phyloP scores from a whole-genome alignment of 2,888 invertebrate genomes.

The Cosmia trapezina region DNA sequence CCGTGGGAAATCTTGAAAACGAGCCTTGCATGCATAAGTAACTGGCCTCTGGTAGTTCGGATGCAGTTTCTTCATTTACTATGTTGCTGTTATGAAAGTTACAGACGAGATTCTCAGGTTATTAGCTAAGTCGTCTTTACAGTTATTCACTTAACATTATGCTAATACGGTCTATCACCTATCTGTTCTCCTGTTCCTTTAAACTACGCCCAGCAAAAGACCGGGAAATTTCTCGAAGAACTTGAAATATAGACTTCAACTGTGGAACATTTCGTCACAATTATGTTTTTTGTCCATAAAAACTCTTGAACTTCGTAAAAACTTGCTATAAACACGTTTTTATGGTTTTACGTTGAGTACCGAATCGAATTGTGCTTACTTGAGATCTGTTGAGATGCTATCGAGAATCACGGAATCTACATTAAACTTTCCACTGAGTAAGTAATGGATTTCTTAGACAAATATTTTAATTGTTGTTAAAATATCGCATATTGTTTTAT shows the following conservation, averaged over 20 bases:
- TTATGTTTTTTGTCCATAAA: constrained; percentile 22
- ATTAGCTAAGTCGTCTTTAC: constrained; percentile 10
- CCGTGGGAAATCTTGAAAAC: constrained; percentile 80
- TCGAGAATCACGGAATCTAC: constrained; percentile 46
- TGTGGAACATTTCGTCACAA: constrained; percentile 11
- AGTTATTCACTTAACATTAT: constrained; percentile 13
- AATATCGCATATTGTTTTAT: constrained; percentile 7
- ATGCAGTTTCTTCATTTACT: constrained; percentile 59
- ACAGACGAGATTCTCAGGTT: constrained; percentile 31
- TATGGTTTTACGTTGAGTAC: constrained; percentile 41
- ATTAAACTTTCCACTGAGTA: constrained; percentile 44
- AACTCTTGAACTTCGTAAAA: constrained; percentile 50
- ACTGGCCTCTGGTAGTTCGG: constrained; percentile 52
- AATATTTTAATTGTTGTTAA: constrained; percentile 34
- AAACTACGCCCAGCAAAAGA: background rate
- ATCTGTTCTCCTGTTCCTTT: background rate
- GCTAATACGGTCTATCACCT: background rate
- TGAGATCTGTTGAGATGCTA: constrained; percentile 47
- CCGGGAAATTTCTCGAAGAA: constrained; percentile 2
- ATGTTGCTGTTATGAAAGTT: constrained; percentile 48
- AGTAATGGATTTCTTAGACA: constrained; percentile 25
- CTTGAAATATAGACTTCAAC: constrained; percentile 2
- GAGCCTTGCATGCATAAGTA: constrained; percentile 72
- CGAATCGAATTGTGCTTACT: constrained; percentile 59
- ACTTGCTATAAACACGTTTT: constrained; percentile 48